These are phyloP conservation scores for Harpagoxenus sublaevis DNA, from an alignment of 2,888 invertebrate genomes.

Conservation along the genomic window DNA sequence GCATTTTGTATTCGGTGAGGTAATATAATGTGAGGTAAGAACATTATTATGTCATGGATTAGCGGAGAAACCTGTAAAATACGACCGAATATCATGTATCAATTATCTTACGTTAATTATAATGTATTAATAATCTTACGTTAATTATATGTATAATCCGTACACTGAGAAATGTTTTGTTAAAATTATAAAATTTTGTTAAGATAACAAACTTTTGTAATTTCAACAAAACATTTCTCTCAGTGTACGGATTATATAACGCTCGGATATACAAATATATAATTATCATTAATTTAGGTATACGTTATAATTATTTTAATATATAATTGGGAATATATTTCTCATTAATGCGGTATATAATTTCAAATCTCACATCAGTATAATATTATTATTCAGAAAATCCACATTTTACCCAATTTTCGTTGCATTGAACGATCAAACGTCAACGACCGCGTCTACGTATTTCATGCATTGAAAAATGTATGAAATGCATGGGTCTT, in stretches of 20 bases:
- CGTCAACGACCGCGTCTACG: not conserved
- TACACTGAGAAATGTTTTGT: too few relatives aligned
- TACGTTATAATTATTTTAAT: not conserved
- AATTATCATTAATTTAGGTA: conserved; percentile 14
- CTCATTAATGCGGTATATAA: not conserved
- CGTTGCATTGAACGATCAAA: conserved; percentile 22
- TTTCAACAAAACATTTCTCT: too few relatives aligned
- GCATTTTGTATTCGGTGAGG: not conserved
- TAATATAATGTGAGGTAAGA: not conserved
- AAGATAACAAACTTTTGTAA: too few relatives aligned
- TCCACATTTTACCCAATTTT: not conserved
- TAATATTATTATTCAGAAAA: not conserved
- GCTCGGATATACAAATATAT: not conserved
- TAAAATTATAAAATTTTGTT: too few relatives aligned
- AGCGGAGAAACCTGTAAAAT: not conserved
- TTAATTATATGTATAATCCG: too few relatives aligned
- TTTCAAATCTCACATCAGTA: not conserved
- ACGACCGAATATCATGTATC: conserved; percentile 5
- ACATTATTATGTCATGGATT: conserved; percentile 15
- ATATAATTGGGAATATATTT: not conserved
- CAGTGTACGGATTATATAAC: not conserved
- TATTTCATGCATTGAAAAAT: conserved; percentile 6
- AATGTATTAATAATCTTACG: too few relatives aligned
- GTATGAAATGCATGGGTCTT: not conserved
- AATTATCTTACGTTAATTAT: conserved; percentile 20